phyloP scores from a whole-genome alignment of 1,140 invertebrate genomes.

The Whitmania pigra region DNA sequence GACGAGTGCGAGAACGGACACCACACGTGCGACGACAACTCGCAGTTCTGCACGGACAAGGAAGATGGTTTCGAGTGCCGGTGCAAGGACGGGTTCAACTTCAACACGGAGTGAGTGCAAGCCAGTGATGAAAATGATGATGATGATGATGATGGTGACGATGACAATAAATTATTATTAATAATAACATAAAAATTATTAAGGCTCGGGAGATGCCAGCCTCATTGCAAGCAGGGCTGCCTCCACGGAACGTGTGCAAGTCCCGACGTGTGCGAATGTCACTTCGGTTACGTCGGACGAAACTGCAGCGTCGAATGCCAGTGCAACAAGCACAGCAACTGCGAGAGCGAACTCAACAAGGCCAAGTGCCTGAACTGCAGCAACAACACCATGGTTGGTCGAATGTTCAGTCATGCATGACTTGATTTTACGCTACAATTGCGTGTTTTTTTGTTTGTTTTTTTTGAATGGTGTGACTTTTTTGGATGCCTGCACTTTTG shows the following conservation, averaged over 20 bases:
- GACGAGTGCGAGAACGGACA: slow-evolving; percentile 84
- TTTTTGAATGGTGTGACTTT: too few species aligned
- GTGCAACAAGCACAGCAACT: slow-evolving; percentile 86
- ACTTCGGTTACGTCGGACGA: slow-evolving; percentile 85
- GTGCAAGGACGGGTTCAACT: slow-evolving; percentile 66
- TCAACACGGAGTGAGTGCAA: slow-evolving; percentile 20
- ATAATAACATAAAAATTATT: neutral
- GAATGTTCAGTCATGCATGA: too few species aligned
- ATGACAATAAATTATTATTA: neutral
- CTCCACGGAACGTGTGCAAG: slow-evolving; percentile 69
- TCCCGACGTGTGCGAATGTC: slow-evolving; percentile 72
- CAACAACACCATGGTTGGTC: slow-evolving; percentile 71
- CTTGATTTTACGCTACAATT: too few species aligned
- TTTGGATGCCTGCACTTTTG: too few species aligned
- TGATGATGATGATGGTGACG: neutral
- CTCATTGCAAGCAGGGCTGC: slow-evolving; percentile 76
- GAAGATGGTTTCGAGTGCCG: slow-evolving; percentile 65
- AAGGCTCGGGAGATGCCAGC: slow-evolving; percentile 51
- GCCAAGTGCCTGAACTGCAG: slow-evolving; percentile 69
- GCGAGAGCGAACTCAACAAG: slow-evolving; percentile 67
- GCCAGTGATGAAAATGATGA: slow-evolving; percentile 25
- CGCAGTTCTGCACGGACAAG: slow-evolving; percentile 68
- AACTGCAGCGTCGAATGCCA: slow-evolving; percentile 85
- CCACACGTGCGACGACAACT: slow-evolving; percentile 71
- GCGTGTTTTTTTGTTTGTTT: too few species aligned